Evolutionary conservation across 2,113 vertebrate species (phyloP).

Genomic region (Pitta sordida): DNA sequence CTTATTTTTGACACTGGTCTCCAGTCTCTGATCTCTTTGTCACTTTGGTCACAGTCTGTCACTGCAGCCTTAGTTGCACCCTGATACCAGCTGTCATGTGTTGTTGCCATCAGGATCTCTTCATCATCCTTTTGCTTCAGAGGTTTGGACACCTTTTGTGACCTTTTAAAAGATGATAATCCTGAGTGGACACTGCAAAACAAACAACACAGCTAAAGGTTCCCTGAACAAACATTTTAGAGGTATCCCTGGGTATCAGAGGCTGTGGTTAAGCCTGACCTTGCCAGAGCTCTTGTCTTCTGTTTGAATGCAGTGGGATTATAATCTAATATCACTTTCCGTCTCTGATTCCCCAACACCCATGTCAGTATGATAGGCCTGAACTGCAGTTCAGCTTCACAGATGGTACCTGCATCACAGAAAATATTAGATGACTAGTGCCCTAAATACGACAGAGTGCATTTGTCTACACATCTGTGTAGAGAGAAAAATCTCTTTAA

Average conservation of each 20-base stretch:
- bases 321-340: slow-evolving; percentile 11
- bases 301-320: not conserved
- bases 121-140: not conserved
- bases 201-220: not conserved
- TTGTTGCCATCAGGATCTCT: not conserved
- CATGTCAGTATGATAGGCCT: not conserved
- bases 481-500: not conserved
- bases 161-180: not conserved
- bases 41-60: not conserved
- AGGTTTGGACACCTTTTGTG: not conserved
- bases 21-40: not conserved
- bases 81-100: not conserved
- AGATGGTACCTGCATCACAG: slow-evolving; percentile 39
- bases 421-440: slow-evolving; percentile 6
- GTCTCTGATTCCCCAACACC: not conserved
- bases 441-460: slow-evolving; percentile 21
- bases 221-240: not conserved
- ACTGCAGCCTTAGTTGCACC: not conserved
- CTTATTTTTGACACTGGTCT: not conserved
- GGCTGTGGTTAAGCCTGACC: not conserved
- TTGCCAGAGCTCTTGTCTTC: not conserved
- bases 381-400: slow-evolving; percentile 11
- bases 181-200: not conserved
- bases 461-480: slow-evolving; percentile 10
- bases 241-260: not conserved